A percentile compares a stretch with the other conserved stretches of the same genome.
Evolutionary conservation across 92 coral and sea anemone genomes (phyloP).

Genomic region (Pocillopora meandrina): DNA sequence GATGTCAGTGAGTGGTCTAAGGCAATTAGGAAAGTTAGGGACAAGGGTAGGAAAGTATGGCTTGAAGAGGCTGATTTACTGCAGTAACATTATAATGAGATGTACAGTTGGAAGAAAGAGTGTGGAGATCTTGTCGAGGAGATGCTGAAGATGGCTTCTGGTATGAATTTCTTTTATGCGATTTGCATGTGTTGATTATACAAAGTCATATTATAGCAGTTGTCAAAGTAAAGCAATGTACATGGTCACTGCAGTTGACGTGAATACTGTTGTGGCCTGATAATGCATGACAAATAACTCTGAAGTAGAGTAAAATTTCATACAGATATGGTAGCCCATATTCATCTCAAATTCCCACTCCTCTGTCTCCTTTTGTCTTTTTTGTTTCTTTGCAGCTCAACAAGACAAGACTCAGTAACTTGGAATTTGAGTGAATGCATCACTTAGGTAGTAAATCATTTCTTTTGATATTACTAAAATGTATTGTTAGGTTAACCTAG

Average conservation of each 20-base stretch:
- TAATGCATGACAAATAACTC: too few relatives aligned
- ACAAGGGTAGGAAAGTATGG: background rate
- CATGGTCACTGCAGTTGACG: too few relatives aligned
- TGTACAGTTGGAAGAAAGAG: background rate
- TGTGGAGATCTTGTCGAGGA: background rate
- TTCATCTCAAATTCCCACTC: too few relatives aligned
- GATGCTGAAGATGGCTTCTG: background rate
- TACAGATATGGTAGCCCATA: too few relatives aligned
- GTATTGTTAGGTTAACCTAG: background rate
- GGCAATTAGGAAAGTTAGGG: background rate
- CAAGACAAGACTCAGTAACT: background rate
- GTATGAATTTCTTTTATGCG: background rate
- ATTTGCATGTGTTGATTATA: background rate
- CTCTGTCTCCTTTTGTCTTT: background rate
- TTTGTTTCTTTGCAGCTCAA: background rate
- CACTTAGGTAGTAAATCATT: background rate
- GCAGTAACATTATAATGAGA: background rate
- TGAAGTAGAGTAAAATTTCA: too few relatives aligned
- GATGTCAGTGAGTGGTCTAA: background rate
- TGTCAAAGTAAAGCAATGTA: background rate
- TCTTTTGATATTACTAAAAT: background rate
- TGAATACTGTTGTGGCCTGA: too few relatives aligned
- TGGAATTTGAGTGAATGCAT: background rate
- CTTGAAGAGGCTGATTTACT: background rate
- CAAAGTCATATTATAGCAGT: background rate